A percentile compares a stretch with the other conserved stretches of the same genome.
Evolutionary conservation across 2,888 invertebrate species (phyloP).

Genomic region (Ellobium chinense): DNA sequence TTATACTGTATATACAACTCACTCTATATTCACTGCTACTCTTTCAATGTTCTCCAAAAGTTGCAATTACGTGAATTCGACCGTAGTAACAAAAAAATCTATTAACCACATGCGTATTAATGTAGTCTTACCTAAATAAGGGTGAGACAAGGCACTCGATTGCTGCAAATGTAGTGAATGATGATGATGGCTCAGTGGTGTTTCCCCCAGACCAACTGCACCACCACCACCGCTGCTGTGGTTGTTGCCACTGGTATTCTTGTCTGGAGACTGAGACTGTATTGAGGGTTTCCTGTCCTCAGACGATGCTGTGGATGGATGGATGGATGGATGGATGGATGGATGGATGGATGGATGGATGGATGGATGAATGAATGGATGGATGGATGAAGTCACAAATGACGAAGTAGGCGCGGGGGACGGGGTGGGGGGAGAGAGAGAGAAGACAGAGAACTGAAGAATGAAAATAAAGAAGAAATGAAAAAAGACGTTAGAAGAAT

Average conservation of each 20-base stretch:
- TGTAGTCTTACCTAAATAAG: constrained; percentile 17
- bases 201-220: not conserved
- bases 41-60: no score
- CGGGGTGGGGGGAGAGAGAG: not conserved
- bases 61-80: no score
- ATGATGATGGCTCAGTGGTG: constrained; percentile 35
- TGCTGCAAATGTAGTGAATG: constrained; percentile 26
- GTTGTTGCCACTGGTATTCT: not conserved
- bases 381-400: no score
- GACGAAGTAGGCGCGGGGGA: no score
- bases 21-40: no score
- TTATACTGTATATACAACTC: no score
- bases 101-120: not conserved
- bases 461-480: not conserved
- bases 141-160: not conserved
- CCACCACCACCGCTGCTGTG: not conserved
- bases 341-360: not conserved
- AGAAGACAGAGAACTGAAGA: not conserved
- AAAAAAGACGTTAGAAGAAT: not conserved
- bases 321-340: not conserved
- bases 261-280: constrained; percentile 6
- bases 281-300: constrained; percentile 31
- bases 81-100: not conserved
- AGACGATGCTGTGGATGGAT: not conserved
- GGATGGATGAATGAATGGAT: not conserved